Base-by-base conservation (phyloP, 1,140 invertebrate genomes). In the Polypedilum vanderplanki region DNA sequence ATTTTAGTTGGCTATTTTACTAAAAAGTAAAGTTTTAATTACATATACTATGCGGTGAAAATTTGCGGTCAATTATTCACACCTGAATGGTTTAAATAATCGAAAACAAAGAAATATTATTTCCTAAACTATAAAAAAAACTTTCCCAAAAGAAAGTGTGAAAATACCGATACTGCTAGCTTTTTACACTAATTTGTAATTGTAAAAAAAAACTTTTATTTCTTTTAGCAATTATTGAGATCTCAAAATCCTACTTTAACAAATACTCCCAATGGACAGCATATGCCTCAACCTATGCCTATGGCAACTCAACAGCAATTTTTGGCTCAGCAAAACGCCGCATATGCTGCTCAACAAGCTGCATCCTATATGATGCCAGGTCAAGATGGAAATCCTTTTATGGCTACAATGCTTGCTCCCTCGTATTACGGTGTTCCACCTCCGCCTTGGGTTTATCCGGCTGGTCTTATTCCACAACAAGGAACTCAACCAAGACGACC, bases 361-460 rank as follows among this genome's bases (percentile, higher is more conserved):
- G 89, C 92, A 67, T 93, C 94, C 18, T 97, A 97, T 80, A 91
- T 97, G 75, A 91, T 97, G 83, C 88, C 91, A 57, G 88, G 88
- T 73, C 83, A 84, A 77, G 83, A 84, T 76, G 80, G 80, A 40
- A 81, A 86, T 76, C 88, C 88, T 3, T 90, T 90, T 79, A 86
- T 88, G 17, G 85, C 87, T 74, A 85, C 87, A 3, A 81, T 83
- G 77, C 87, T 87, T 77, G 87, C 89, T 78, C 86, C 87, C 41
- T 90, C 90, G 77, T 93, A 93, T 83, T 94, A 93, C 84, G 90
- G 89, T 74, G 90, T 91, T 76, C 90, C n/a, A n/a, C n/a, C 88
- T 18, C 91, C 91, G 33, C 93, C 91, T 91, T 87, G 88, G 75
- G 90, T 94, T 77, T 93, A 93, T 83, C 91, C 92, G 40, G 91